Evolutionary conservation across 1,140 invertebrate species (phyloP), one percentile per base, ranked within the genome.

Genomic region (Trichomalopsis sarcophagae): DNA sequence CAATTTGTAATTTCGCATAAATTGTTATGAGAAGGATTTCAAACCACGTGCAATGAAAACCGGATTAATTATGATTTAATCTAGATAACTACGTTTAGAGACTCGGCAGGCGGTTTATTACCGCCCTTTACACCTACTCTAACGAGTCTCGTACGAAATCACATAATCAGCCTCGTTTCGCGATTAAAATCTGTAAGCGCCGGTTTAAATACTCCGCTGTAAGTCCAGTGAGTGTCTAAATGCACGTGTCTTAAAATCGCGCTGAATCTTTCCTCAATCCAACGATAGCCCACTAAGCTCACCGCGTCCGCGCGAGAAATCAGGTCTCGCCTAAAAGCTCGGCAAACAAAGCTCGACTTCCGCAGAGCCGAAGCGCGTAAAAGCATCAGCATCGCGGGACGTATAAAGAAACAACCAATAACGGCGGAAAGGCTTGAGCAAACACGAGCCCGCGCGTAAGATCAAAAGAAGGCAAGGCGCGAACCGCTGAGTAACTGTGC

Each of bases 351-450:
- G 55, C 55, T 62, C 55, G 55, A 62, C 55, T 62, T 62, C 55
- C 55, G 5, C 55, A 62, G 17, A n/a, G 27, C 1, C 55, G 55
- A 62, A 17, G 2, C 55, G 55, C 17, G 17, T 21, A 62, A 62
- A 62, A 21, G 21, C 55, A 44, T 44, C 40, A 9, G 17, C 17
- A 3, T 6, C 0, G 14, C 27, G 27, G 27, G 27, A 27, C 27
- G 27, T 27, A 27, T 62, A 7, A 21, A 62, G 21, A 62, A 62
- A 62, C 14, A 62, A 62, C 14, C 55, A 62, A 62, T 62, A 62
- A 62, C 55, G 55, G 55, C 55, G 55, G 55, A 62, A 62, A 62
- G 55, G 55, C 55, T 62, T 62, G 55, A 62, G 55, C 55, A 62
- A 62, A 62, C 55, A 62, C 55, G n/a, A 62, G 17, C 40, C 40